Evolutionary conservation across 2,113 vertebrate genomes (phyloP).

Genomic region (Podocnemis expansa): DNA sequence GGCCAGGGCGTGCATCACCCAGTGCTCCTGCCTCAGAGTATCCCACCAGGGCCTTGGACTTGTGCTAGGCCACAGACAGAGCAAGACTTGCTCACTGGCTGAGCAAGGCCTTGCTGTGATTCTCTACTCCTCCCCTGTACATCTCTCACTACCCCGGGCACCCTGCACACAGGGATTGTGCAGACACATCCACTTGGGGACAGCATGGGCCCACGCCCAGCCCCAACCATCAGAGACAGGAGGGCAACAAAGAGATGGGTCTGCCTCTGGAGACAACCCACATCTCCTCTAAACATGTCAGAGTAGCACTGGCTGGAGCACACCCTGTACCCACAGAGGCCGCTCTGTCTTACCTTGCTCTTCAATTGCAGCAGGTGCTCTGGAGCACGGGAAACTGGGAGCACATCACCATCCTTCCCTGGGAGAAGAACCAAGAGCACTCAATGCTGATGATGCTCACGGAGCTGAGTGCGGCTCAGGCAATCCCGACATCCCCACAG

Average conservation of each 20-base stretch:
- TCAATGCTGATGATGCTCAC: accelerated
- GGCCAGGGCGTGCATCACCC: no score
- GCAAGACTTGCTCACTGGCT: neutral
- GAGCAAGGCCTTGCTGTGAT: no score
- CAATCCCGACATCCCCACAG: accelerated
- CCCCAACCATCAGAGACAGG: no score
- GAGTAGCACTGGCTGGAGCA: no score
- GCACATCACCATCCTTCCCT: slow-evolving; percentile 87
- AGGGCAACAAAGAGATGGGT: no score
- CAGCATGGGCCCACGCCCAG: no score
- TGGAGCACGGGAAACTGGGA: slow-evolving; percentile 84
- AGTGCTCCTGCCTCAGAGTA: neutral
- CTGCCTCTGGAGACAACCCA: no score
- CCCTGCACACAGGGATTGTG: no score
- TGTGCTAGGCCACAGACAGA: neutral
- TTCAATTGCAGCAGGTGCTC: slow-evolving; percentile 94
- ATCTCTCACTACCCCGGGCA: neutral
- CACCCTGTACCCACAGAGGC: neutral
- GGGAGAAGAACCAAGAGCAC: neutral
- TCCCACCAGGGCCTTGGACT: neutral
- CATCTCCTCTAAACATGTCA: neutral
- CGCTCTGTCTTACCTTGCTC: slow-evolving; percentile 83
- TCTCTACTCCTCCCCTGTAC: neutral
- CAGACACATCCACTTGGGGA: no score
- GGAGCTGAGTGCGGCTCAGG: accelerated